Evolutionary conservation across 2,797 vertebrate genomes (phyloP).

Genomic region (Lacerta viridis): DNA sequence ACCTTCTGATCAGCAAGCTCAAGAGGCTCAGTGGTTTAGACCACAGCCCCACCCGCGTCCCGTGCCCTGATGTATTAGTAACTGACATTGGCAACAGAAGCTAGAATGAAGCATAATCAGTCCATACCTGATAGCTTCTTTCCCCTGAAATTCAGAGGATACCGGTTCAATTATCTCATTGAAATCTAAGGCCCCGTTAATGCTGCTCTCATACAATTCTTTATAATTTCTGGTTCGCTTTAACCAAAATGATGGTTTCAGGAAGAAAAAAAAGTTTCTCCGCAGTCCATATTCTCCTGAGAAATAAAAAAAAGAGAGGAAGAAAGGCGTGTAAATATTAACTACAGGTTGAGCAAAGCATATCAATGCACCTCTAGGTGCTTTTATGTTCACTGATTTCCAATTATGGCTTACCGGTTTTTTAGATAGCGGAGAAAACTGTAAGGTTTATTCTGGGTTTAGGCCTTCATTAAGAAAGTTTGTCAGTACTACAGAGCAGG

Average conservation of each 20-base stretch:
- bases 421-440: not conserved
- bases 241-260: slow-evolving; percentile 96
- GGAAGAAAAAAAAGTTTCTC: slow-evolving; percentile 89
- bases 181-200: slow-evolving; percentile 81
- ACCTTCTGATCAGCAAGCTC: too few relatives aligned
- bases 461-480: too few relatives aligned
- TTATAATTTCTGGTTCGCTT: slow-evolving; percentile 88
- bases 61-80: not conserved
- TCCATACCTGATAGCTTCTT: slow-evolving; percentile 94
- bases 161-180: slow-evolving; percentile 88
- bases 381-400: not conserved
- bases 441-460: not conserved
- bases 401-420: not conserved
- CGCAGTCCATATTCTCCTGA: slow-evolving; percentile 92
- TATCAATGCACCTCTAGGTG: slow-evolving; percentile 10
- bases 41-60: too few relatives aligned
- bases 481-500: not conserved
- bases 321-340: not conserved
- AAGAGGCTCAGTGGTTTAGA: too few relatives aligned
- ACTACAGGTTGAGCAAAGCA: not conserved
- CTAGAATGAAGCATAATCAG: not conserved
- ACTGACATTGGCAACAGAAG: not conserved
- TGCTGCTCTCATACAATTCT: slow-evolving; percentile 87
- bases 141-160: slow-evolving; percentile 92
- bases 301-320: not conserved